Evolutionary conservation across 1,140 invertebrate genomes (phyloP).

Genomic region (Drepana arcuata): DNA sequence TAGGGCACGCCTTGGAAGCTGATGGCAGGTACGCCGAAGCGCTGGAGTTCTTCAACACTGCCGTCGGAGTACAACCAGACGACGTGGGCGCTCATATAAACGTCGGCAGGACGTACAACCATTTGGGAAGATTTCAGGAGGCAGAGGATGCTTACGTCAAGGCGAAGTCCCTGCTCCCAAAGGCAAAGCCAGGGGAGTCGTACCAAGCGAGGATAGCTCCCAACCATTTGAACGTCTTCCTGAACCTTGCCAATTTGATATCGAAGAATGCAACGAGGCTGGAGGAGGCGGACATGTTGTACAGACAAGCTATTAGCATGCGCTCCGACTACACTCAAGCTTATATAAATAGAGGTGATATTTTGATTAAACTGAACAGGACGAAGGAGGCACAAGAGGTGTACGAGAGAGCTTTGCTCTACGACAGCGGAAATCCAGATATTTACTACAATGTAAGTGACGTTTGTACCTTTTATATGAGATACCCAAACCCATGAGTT

Average conservation of each 20-base stretch:
- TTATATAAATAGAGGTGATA: constrained; percentile 97
- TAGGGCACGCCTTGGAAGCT: constrained; percentile 94
- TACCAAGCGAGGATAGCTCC: constrained; percentile 97
- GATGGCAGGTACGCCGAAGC: constrained; percentile 89
- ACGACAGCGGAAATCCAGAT: constrained; percentile 96
- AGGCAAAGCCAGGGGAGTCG: constrained; percentile 91
- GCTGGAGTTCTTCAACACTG: constrained; percentile 92
- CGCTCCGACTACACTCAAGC: constrained; percentile 97
- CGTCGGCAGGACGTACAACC: constrained; percentile 94
- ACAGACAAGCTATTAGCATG: constrained; percentile 96
- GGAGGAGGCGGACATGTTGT: constrained; percentile 94
- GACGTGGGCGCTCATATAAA: constrained; percentile 98
- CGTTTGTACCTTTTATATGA: not conserved
- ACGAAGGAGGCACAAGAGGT: constrained; percentile 96
- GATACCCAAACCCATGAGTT: too few relatives aligned
- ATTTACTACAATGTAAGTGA: constrained; percentile 95
- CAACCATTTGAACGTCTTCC: constrained; percentile 95
- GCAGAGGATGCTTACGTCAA: constrained; percentile 92
- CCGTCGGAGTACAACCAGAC: constrained; percentile 93
- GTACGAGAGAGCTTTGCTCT: constrained; percentile 93
- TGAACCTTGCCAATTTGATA: constrained; percentile 96
- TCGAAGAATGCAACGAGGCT: constrained; percentile 92
- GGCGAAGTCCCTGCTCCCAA: constrained; percentile 91
- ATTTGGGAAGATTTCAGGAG: constrained; percentile 91
- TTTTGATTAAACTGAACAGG: constrained; percentile 95